These are phyloP conservation scores for Cataglyphis livida DNA, from an alignment of 2,888 invertebrate species.

Conservation along the genomic window DNA sequence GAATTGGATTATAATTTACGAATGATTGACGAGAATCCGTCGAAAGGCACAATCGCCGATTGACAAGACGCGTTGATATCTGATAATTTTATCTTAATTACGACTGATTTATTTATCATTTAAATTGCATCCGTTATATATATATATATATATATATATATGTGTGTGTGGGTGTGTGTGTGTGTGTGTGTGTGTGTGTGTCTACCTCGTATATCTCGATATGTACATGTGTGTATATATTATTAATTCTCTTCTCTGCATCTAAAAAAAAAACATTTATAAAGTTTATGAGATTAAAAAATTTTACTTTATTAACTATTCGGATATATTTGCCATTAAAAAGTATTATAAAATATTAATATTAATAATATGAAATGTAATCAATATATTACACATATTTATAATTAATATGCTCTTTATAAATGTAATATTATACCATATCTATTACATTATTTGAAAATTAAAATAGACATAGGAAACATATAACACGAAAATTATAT, in stretches of 20 bases:
- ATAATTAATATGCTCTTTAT: not conserved
- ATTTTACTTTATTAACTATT: not conserved
- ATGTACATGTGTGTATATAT: no score
- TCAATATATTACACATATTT: not conserved
- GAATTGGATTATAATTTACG: constrained; percentile 71
- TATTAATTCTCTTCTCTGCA: no score
- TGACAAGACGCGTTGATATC: not conserved
- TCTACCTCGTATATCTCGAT: no score
- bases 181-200: not conserved
- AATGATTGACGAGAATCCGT: constrained; percentile 69
- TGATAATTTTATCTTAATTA: constrained; percentile 44
- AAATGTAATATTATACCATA: not conserved
- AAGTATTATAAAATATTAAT: not conserved
- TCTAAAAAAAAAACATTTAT: not conserved
- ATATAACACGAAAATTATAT: not conserved
- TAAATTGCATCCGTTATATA: not conserved
- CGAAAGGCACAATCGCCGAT: constrained; percentile 18
- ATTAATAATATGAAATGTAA: not conserved
- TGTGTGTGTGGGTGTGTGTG: not conserved
- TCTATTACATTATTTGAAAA: not conserved
- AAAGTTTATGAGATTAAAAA: not conserved
- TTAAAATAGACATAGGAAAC: not conserved
- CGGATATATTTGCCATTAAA: not conserved
- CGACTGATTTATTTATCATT: constrained; percentile 28
- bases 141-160: not conserved